Conservation (phyloP, 2,888 invertebrate genomes). For the Phortica magna region DNA sequence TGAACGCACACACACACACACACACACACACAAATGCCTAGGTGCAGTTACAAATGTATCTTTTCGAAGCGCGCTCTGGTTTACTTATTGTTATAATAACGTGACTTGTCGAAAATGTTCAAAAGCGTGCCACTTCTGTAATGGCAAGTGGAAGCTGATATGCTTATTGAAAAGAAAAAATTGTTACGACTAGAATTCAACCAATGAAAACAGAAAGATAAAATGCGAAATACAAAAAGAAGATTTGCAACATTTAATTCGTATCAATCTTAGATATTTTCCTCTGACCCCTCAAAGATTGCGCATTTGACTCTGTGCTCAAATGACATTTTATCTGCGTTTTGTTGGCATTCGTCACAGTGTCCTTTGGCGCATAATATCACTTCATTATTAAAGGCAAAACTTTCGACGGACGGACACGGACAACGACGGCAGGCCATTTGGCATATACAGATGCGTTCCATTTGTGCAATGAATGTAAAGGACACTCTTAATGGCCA, state of each 20-base stretch:
- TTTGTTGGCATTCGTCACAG: not conserved
- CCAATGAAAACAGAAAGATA: not conserved
- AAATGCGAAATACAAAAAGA: not conserved
- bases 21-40: not conserved
- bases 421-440: not conserved
- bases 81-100: constrained; percentile 1
- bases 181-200: not conserved
- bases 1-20: not conserved
- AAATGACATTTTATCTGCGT: constrained; percentile 3
- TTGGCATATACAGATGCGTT: constrained; percentile 15
- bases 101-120: not conserved
- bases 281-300: not conserved
- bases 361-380: not conserved
- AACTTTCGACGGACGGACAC: not conserved
- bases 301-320: not conserved
- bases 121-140: not conserved
- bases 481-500: constrained; percentile 24
- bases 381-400: constrained; percentile 14
- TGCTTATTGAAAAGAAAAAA: constrained; percentile 7
- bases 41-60: constrained; percentile 15
- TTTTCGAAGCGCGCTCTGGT: not conserved
- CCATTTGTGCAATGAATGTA: constrained; percentile 27
- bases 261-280: constrained; percentile 1
- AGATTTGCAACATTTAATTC: not conserved
- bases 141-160: not conserved